Evolutionary conservation across 2,797 vertebrate genomes (phyloP).

Genomic region (Atherinosoma microstoma): DNA sequence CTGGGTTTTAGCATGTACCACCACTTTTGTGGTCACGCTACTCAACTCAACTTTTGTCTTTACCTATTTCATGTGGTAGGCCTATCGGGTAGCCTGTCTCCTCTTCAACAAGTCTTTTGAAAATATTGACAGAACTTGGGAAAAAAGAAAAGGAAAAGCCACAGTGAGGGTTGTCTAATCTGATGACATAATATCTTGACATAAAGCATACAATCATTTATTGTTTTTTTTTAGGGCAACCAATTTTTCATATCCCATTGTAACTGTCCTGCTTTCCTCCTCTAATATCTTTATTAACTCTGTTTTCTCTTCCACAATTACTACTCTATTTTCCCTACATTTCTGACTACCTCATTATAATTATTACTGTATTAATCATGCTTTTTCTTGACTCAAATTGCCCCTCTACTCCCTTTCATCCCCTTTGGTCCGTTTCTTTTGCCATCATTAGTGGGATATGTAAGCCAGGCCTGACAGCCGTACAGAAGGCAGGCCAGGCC

Average conservation of each 20-base stretch:
- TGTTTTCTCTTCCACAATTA: neutral
- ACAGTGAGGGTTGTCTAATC: neutral
- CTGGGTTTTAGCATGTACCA: slow-evolving; percentile 16
- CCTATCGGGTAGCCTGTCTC: neutral
- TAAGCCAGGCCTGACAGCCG: slow-evolving; percentile 51
- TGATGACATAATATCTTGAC: neutral
- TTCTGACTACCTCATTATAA: neutral
- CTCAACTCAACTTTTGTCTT: neutral
- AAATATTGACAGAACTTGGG: neutral
- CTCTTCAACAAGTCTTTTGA: neutral
- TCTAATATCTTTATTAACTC: neutral
- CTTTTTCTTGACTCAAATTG: neutral
- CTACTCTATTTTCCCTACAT: neutral
- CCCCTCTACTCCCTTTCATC: slow-evolving; percentile 3
- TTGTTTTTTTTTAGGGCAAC: neutral
- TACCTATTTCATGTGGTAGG: neutral
- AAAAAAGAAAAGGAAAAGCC: too few relatives aligned
- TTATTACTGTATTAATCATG: neutral
- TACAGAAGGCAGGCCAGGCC: slow-evolving; percentile 44
- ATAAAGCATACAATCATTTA: neutral
- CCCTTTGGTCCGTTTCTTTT: slow-evolving; percentile 21
- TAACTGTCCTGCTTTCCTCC: neutral
- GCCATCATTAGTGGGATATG: slow-evolving; percentile 45
- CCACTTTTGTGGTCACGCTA: neutral
- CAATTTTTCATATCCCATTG: neutral